Conservation (phyloP, 1,140 invertebrate genomes). For the Caerostris darwini region DNA sequence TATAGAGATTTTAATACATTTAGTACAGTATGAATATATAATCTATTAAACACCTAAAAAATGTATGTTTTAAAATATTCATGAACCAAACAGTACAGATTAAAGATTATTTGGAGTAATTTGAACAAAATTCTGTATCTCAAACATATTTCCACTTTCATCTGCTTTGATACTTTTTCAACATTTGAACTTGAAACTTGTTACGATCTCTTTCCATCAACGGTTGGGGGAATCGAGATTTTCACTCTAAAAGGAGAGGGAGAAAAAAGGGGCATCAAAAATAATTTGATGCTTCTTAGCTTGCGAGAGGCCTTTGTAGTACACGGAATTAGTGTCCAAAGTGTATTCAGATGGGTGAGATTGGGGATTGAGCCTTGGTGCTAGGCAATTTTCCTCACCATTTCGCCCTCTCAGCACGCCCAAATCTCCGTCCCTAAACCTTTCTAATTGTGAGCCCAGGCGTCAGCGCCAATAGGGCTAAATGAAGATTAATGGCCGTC, state of each 20-base stretch:
- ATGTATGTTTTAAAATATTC: too few species aligned
- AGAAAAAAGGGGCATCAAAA: neutral
- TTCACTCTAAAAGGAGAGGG: neutral
- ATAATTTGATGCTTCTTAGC: neutral
- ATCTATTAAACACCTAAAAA: too few species aligned
- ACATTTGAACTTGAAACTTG: neutral
- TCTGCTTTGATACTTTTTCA: neutral
- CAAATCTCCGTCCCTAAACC: conserved; percentile 74
- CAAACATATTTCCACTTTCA: neutral
- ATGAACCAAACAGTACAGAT: too few species aligned
- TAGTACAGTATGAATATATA: too few species aligned
- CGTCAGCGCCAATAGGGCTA: conserved; percentile 75
- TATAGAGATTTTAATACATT: too few species aligned
- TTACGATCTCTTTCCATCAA: neutral
- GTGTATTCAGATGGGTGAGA: conserved; percentile 29
- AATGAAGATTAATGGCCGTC: conserved; percentile 76
- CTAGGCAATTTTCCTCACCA: conserved; percentile 66
- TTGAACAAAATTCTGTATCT: too few species aligned
- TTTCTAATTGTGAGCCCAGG: conserved; percentile 71
- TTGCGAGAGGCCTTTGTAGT: neutral
- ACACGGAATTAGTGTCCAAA: conserved; percentile 26
- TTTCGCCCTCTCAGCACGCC: conserved; percentile 68
- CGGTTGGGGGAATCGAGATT: neutral
- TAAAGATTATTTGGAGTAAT: too few species aligned
- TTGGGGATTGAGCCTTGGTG: conserved; percentile 28